These are phyloP conservation scores for Sminthurinus aureus DNA, from an alignment of 2,888 invertebrate species.

Conservation along the genomic window DNA sequence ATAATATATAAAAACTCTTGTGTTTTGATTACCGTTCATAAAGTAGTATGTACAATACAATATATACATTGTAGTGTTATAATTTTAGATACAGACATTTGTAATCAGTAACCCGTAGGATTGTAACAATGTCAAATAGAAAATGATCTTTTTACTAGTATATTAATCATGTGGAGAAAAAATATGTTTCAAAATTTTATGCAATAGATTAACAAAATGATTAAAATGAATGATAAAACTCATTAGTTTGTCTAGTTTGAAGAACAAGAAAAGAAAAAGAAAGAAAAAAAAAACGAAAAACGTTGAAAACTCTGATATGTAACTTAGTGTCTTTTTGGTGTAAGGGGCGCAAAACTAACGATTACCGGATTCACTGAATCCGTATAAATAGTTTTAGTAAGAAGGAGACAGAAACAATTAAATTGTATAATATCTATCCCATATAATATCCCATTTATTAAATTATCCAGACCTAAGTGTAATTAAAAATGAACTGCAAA, in stretches of 20 bases:
- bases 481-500: slow-evolving; percentile 18
- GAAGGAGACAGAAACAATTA: not conserved
- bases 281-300: no score
- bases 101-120: no score
- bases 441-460: slow-evolving; percentile 11
- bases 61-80: no score
- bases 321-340: slow-evolving; percentile 25
- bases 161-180: not conserved
- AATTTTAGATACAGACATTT: no score
- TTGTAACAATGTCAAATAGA: not conserved
- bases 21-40: not conserved
- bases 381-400: not conserved
- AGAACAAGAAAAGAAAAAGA: slow-evolving; percentile 1
- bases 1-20: not conserved
- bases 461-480: slow-evolving; percentile 14
- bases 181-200: no score
- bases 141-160: not conserved
- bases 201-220: no score
- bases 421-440: slow-evolving; percentile 2
- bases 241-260: not conserved
- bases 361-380: not conserved
- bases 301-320: not conserved
- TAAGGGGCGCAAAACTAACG: slow-evolving; percentile 3
- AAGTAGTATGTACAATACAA: no score
- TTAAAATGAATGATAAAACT: no score